Conservation (phyloP, 2,113 vertebrate species). For the Tringa solitaria region DNA sequence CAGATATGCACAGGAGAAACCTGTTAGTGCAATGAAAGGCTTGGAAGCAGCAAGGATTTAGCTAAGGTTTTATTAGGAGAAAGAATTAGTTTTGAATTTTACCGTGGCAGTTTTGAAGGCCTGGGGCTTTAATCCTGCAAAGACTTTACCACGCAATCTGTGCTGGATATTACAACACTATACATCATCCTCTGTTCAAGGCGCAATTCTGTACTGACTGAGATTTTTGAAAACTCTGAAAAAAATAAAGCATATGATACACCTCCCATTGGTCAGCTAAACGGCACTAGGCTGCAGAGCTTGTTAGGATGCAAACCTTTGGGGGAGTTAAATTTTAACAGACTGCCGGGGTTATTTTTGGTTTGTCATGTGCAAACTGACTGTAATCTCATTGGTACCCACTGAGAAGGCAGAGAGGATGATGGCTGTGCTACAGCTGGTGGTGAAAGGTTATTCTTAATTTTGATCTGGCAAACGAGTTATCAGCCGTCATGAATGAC, state of each 20-base stretch:
- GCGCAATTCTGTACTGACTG: neutral
- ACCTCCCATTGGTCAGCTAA: constrained; percentile 54
- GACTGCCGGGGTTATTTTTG: constrained; percentile 51
- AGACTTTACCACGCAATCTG: neutral
- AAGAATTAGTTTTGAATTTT: constrained; percentile 14
- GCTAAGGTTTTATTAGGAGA: neutral
- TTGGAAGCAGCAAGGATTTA: neutral
- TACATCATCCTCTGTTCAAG: neutral
- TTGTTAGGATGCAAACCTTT: constrained; percentile 22
- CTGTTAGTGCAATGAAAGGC: neutral
- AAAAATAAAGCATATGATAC: constrained; percentile 32
- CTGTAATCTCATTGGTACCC: constrained; percentile 20
- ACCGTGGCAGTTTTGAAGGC: neutral
- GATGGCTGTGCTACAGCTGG: constrained; percentile 19
- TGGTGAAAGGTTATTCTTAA: constrained; percentile 46
- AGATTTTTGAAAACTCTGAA: neutral
- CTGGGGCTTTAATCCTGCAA: neutral
- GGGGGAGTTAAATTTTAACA: constrained; percentile 50
- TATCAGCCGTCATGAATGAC: constrained; percentile 31
- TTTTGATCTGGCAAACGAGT: constrained; percentile 32
- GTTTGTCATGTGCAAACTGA: constrained; percentile 32
- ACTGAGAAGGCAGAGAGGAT: constrained; percentile 28
- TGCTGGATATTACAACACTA: neutral
- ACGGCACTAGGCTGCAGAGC: neutral
- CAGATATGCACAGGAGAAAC: neutral